Percentiles rank a stretch among this genome's conserved stretches.
phyloP scores from a whole-genome alignment of 2,113 vertebrate species.

The Odocoileus hemionus region DNA sequence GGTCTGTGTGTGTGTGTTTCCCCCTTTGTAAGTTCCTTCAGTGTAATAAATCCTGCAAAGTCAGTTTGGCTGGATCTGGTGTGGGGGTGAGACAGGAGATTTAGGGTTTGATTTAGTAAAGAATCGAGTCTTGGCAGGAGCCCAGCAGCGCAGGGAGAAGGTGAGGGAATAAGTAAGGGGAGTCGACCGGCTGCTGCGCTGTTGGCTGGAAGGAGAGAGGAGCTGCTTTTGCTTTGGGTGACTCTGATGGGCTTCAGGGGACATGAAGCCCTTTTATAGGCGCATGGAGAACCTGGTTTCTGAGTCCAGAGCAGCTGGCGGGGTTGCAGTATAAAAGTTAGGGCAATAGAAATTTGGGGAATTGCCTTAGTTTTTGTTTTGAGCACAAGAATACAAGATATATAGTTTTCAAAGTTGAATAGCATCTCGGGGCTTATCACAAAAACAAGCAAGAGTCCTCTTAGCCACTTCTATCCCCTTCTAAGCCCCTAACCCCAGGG shows the following conservation, averaged over 20 bases:
- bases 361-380: neutral
- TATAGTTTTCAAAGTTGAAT: neutral
- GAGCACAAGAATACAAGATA: neutral
- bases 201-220: neutral
- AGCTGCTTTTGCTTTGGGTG: neutral
- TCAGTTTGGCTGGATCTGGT: constrained; percentile 43
- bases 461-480: neutral
- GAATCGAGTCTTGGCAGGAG: constrained; percentile 50
- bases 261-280: neutral
- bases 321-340: neutral
- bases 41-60: constrained; percentile 77
- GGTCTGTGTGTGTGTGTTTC: neutral
- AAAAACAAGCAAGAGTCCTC: neutral
- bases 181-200: neutral
- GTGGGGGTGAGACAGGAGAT: constrained; percentile 38
- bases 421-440: neutral
- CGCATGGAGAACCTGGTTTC: neutral
- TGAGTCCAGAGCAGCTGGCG: neutral
- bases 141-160: neutral
- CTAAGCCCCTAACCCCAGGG: neutral
- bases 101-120: constrained; percentile 70
- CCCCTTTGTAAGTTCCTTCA: constrained; percentile 44
- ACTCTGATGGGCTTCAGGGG: neutral
- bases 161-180: neutral
- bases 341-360: neutral